Evolutionary conservation across 2,888 invertebrate species (phyloP), one percentile per base, ranked within the genome.

Genomic region (Tenodera sinensis): DNA sequence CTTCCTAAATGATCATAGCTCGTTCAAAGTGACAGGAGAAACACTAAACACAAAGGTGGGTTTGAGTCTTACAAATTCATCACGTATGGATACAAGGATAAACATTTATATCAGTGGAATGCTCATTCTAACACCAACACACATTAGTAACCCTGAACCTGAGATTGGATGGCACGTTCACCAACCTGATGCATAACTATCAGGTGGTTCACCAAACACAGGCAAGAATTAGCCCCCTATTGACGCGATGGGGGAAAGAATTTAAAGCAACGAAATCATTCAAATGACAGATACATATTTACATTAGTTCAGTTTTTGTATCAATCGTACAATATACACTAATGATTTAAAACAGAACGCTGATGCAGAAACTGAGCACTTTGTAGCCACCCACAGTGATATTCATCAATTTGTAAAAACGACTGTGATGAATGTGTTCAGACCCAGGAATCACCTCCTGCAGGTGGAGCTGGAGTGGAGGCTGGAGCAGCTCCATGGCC

Each of bases 361-460:
- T 88, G 85, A 83, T 86, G 87, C 83, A 87, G 34, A 87, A 87
- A 83, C 84, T 88, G 89, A 89, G 85, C 86, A 85, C 71, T 84
- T 84, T 85, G 81, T 82, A 90, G 86, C 54, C 30, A 9, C 54
- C 81, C 28, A 28, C 47, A 88, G 25, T 20, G 54, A 25, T 71
- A 25, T 71, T 71, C 54, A 15, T 15, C 83, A 34, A 27, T 28
- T 83, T 71, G 71, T 83, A 71, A 81, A 15, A 85, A n/a, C 25
- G 34, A 20, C 30, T 54, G 71, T n/a, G 54, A 83, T 42, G 81
- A 54, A 20, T 2, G 20, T n/a, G 83, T 89, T 93, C 93, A 94
- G 90, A 94, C 94, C 94, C 94, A 94, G 28, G 94, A 94, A 92
- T 94, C 94, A 28, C 94, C 94, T 84, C 93, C 93, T 47, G 92